A percentile compares a stretch with the other conserved stretches of the same genome.
phyloP scores from a whole-genome alignment of 2,888 invertebrate species.

The Lasioglossum morio region DNA sequence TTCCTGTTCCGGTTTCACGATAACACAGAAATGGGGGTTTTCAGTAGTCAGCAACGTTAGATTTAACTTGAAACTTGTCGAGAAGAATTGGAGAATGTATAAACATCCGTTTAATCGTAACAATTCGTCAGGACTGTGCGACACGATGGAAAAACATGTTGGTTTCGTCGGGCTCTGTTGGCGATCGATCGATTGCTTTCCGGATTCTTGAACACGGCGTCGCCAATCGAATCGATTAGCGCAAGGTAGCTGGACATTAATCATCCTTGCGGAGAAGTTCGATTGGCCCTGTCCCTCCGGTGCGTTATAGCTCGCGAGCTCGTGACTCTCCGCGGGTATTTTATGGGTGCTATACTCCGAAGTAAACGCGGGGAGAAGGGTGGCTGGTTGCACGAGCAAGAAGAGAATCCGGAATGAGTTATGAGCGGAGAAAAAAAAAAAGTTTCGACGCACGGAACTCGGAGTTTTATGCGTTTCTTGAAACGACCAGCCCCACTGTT shows the following conservation, averaged over 20 bases:
- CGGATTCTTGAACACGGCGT: slow-evolving; percentile 10
- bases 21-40: too few relatives aligned
- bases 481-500: slow-evolving; percentile 21
- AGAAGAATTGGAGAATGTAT: too few relatives aligned
- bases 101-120: too few relatives aligned
- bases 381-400: neutral
- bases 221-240: slow-evolving; percentile 11
- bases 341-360: neutral
- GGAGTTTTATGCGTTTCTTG: slow-evolving; percentile 42
- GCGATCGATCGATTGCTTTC: slow-evolving; percentile 8
- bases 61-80: too few relatives aligned
- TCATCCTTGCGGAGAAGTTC: slow-evolving; percentile 19
- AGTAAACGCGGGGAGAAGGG: neutral
- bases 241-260: slow-evolving; percentile 4
- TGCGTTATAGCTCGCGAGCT: neutral
- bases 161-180: neutral
- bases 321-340: neutral
- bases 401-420: slow-evolving; percentile 42
- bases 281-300: slow-evolving; percentile 9
- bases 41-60: too few relatives aligned
- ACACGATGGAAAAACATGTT: too few relatives aligned
- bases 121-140: too few relatives aligned
- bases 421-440: slow-evolving; percentile 14
- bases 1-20: too few relatives aligned
- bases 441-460: slow-evolving; percentile 32